These are phyloP conservation scores for Belonocnema kinseyi DNA, from an alignment of 1,140 invertebrate species.

Conservation along the genomic window DNA sequence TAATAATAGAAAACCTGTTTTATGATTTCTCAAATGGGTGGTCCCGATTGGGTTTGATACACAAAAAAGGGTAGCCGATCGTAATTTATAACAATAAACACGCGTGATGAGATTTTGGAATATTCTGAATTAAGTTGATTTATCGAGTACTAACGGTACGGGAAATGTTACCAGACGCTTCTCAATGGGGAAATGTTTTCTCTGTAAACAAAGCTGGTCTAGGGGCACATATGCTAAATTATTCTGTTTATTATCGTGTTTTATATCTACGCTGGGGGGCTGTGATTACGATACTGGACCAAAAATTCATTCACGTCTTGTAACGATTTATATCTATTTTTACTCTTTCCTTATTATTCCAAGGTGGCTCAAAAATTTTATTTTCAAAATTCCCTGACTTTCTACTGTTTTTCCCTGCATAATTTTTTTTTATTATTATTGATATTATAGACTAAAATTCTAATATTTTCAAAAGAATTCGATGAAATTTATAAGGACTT, in stretches of 20 bases:
- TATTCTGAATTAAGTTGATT: constrained; percentile 28
- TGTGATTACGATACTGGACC: neutral
- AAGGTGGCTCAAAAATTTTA: too few species aligned
- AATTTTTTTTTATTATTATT: too few species aligned
- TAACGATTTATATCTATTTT: neutral
- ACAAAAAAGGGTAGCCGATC: neutral
- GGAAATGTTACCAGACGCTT: constrained; percentile 13
- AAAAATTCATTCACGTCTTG: neutral
- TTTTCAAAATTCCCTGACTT: too few species aligned
- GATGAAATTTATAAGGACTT: too few species aligned
- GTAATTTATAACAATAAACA: constrained; percentile 18
- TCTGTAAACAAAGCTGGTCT: neutral
- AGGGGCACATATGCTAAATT: neutral
- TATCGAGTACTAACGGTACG: neutral
- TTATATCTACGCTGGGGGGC: neutral
- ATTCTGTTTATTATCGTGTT: neutral
- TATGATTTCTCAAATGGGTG: too few species aligned
- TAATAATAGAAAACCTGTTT: too few species aligned
- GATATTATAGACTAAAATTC: too few species aligned
- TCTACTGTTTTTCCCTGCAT: too few species aligned
- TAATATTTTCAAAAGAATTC: too few species aligned
- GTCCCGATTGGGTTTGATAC: neutral
- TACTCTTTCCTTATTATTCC: too few species aligned
- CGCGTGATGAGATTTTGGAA: neutral
- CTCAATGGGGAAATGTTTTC: constrained; percentile 24